Percentiles rank a stretch among this genome's conserved stretches.
phyloP scores from a whole-genome alignment of 35 echinoderm and acorn worm species.

The Lytechinus pictus region DNA sequence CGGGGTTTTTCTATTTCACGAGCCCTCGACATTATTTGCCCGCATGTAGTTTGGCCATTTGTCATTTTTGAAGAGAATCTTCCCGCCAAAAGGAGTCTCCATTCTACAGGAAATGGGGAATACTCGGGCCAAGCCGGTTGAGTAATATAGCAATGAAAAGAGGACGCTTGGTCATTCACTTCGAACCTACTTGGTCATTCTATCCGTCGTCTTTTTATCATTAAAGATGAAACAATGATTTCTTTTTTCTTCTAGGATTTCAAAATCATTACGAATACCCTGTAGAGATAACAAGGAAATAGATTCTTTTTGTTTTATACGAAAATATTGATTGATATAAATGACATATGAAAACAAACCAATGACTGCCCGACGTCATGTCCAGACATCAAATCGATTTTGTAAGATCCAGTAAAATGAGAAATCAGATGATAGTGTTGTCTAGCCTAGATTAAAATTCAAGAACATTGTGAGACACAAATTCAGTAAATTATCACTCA shows the following conservation, averaged over 20 bases:
- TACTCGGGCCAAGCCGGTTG: background rate
- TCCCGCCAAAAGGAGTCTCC: background rate
- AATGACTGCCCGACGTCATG: too few relatives aligned
- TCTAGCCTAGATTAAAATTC: too few relatives aligned
- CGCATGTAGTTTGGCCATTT: background rate
- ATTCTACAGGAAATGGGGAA: background rate
- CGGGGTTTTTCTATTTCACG: slow-evolving; percentile 17
- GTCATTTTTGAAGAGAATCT: slow-evolving; percentile 39
- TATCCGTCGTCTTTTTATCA: background rate
- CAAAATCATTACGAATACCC: background rate
- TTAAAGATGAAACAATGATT: background rate
- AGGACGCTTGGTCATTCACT: background rate
- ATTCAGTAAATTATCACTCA: too few relatives aligned
- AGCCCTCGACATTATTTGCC: slow-evolving; percentile 37
- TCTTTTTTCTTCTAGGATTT: background rate
- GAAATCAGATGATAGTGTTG: too few relatives aligned
- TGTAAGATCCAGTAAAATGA: too few relatives aligned
- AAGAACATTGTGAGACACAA: too few relatives aligned
- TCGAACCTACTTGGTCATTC: too few relatives aligned
- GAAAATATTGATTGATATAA: too few relatives aligned
- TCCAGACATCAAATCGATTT: too few relatives aligned
- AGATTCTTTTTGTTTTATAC: too few relatives aligned
- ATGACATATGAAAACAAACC: too few relatives aligned
- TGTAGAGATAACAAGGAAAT: background rate
- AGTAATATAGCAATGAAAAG: background rate